phyloP scores from a whole-genome alignment of 2,797 vertebrate species.

The Sparidentex hasta region DNA sequence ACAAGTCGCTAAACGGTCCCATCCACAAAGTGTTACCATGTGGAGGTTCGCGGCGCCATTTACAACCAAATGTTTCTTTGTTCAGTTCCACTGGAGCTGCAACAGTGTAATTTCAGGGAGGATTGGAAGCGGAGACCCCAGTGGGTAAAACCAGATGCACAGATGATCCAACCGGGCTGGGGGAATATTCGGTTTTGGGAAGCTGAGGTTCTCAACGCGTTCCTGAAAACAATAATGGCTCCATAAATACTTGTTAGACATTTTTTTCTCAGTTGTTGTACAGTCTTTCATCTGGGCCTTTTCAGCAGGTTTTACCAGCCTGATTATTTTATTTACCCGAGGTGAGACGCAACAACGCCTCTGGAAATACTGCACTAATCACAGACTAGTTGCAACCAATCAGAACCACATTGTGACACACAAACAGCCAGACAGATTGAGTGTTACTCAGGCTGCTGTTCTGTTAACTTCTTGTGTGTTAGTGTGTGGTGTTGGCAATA shows the following conservation, averaged over 20 bases:
- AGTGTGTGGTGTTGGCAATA: background rate
- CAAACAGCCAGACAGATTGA: background rate
- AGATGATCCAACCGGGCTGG: slow-evolving; percentile 37
- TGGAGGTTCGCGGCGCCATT: slow-evolving; percentile 56
- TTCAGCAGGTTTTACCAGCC: slow-evolving; percentile 2
- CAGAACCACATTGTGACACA: slow-evolving; percentile 7
- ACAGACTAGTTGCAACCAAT: slow-evolving; percentile 15
- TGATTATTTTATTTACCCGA: slow-evolving; percentile 7
- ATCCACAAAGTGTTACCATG: slow-evolving; percentile 71
- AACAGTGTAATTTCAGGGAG: slow-evolving; percentile 65
- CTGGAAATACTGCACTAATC: slow-evolving; percentile 19
- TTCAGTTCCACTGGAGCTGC: slow-evolving; percentile 69
- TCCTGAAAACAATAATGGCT: slow-evolving; percentile 29
- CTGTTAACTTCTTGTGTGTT: slow-evolving; percentile 3
- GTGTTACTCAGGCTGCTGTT: slow-evolving; percentile 2
- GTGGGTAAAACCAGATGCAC: slow-evolving; percentile 61
- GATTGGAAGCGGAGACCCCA: slow-evolving; percentile 39
- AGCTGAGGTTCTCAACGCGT: slow-evolving; percentile 34
- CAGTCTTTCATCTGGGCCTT: background rate
- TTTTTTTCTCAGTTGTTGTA: slow-evolving; percentile 3
- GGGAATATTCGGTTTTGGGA: slow-evolving; percentile 48
- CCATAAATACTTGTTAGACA: slow-evolving; percentile 25
- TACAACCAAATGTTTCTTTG: slow-evolving; percentile 68
- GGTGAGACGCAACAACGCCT: slow-evolving; percentile 9
- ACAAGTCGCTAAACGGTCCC: slow-evolving; percentile 55